These are phyloP conservation scores for Drosophila prolongata DNA, from an alignment of 2,888 invertebrate species.

Conservation along the genomic window DNA sequence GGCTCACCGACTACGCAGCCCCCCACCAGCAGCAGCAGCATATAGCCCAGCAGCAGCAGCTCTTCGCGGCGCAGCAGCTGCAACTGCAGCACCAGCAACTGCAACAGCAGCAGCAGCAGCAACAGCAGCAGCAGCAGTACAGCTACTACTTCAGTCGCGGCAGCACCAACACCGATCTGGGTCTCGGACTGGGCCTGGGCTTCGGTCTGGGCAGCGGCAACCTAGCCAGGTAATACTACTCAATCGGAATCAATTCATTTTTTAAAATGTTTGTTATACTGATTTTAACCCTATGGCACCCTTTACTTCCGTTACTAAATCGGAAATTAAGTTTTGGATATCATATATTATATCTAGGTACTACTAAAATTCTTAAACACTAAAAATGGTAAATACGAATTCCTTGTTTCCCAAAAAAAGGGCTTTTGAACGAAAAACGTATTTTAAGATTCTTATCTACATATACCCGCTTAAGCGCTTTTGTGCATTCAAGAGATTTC, in stretches of 20 bases:
- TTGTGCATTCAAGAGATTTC: too few species aligned
- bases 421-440: too few species aligned
- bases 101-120: conserved; percentile 54
- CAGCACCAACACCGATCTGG: conserved; percentile 74
- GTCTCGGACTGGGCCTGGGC: conserved; percentile 70
- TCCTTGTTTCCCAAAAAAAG: too few species aligned
- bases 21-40: conserved; percentile 39
- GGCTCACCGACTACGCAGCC: conserved; percentile 50
- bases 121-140: conserved; percentile 68
- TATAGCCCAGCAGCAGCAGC: conserved; percentile 33
- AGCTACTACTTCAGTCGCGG: conserved; percentile 73
- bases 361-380: too few species aligned
- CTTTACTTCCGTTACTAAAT: too few species aligned
- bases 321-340: too few species aligned
- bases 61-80: conserved; percentile 18
- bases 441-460: too few species aligned
- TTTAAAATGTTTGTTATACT: too few species aligned
- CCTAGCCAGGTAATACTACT: conserved; percentile 35
- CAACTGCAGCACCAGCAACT: conserved; percentile 48
- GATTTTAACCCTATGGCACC: too few species aligned
- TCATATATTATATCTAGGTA: too few species aligned
- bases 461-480: too few species aligned
- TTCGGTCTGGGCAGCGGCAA: conserved; percentile 76
- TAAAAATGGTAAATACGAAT: too few species aligned
- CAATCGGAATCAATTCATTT: not conserved